Percentiles rank a stretch among this genome's conserved stretches.
Evolutionary conservation across 2,113 vertebrate species (phyloP).

Genomic region (Larimichthys crocea): DNA sequence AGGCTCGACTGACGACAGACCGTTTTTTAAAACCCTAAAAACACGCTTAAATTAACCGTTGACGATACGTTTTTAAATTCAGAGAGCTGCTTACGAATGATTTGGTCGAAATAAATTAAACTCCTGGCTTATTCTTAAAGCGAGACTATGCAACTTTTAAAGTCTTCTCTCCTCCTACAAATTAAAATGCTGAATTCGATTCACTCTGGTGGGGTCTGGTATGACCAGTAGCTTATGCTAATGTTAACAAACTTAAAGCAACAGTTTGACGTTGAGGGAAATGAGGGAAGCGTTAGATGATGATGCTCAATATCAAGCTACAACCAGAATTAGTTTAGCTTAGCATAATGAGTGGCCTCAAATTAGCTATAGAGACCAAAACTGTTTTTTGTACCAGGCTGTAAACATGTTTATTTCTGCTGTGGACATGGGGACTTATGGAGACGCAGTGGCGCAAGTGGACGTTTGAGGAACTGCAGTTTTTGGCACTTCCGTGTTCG

Average conservation of each 20-base stretch:
- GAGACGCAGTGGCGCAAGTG: too few species aligned
- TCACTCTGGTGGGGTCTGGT: background rate
- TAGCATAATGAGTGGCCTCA: conserved; percentile 7
- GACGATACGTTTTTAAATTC: conserved; percentile 14
- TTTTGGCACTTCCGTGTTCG: too few species aligned
- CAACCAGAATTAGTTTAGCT: conserved; percentile 13
- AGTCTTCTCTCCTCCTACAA: background rate
- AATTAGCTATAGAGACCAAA: too few species aligned
- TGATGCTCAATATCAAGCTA: conserved; percentile 3
- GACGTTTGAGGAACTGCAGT: too few species aligned
- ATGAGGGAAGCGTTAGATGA: background rate
- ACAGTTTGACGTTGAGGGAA: background rate
- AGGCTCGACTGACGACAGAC: conserved; percentile 23
- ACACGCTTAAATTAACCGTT: conserved; percentile 22
- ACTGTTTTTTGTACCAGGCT: too few species aligned
- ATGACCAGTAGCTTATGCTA: background rate
- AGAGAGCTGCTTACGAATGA: conserved; percentile 34
- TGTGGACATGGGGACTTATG: too few species aligned
- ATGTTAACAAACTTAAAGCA: conserved; percentile 1
- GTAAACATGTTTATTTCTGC: too few species aligned
- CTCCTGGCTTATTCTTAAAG: conserved; percentile 42
- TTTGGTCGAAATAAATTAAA: conserved; percentile 47
- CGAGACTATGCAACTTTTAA: conserved; percentile 46
- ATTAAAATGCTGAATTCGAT: background rate
- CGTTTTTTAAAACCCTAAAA: conserved; percentile 31